These are phyloP conservation scores for Drosophila infuscata DNA, from an alignment of 2,888 invertebrate genomes.

Conservation along the genomic window DNA sequence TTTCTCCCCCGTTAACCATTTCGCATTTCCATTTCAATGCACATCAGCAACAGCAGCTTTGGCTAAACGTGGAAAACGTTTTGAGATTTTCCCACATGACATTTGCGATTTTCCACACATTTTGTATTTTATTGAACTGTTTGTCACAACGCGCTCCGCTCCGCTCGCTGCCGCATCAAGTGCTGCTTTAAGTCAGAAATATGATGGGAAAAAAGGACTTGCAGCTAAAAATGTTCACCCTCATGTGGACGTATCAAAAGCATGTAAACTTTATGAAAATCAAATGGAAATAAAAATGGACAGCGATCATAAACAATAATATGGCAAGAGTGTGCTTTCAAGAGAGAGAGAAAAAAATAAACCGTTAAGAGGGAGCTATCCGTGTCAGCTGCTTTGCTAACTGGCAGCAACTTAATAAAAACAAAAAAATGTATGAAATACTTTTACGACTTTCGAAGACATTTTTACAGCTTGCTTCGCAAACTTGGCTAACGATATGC, in stretches of 20 bases:
- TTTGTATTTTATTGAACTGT: constrained; percentile 82
- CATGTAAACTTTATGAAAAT: constrained; percentile 80
- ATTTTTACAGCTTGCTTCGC: constrained; percentile 78
- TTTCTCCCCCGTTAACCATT: constrained; percentile 44
- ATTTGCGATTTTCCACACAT: constrained; percentile 83
- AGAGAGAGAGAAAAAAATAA: constrained; percentile 26
- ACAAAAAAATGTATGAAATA: constrained; percentile 79
- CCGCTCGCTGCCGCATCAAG: constrained; percentile 28
- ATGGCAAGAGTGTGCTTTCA: constrained; percentile 57
- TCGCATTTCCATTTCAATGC: constrained; percentile 76
- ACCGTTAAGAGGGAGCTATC: constrained; percentile 11
- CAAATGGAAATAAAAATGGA: constrained; percentile 79
- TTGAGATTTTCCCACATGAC: constrained; percentile 71
- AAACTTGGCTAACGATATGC: constrained; percentile 80
- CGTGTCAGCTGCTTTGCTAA: constrained; percentile 45
- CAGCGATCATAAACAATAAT: constrained; percentile 76
- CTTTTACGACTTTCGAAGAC: constrained; percentile 82
- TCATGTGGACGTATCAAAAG: constrained; percentile 56
- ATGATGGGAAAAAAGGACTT: neutral
- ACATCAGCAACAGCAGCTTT: constrained; percentile 50
- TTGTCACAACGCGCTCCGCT: constrained; percentile 62
- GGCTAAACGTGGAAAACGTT: constrained; percentile 69
- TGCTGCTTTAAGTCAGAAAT: constrained; percentile 44
- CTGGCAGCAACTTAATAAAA: constrained; percentile 73
- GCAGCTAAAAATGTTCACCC: neutral